Conservation (phyloP, 2,888 invertebrate species). For the Morpho achilles region DNA sequence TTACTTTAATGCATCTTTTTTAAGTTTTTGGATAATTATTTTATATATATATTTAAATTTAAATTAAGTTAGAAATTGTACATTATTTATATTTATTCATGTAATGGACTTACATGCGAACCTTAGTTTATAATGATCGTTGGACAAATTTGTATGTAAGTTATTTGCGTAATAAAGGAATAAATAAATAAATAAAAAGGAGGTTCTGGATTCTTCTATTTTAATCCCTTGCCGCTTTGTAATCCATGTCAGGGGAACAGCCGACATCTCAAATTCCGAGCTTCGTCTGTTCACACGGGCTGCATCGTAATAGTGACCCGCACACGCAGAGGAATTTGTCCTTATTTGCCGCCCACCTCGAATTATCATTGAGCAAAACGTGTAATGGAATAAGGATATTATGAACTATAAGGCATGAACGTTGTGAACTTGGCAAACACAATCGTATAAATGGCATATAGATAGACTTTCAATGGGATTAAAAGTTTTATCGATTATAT, state of each 20-base stretch:
- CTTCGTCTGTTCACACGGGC: slow-evolving; percentile 48
- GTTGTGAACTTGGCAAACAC: neutral
- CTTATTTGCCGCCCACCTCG: slow-evolving; percentile 33
- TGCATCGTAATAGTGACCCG: slow-evolving; percentile 59
- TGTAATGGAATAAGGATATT: slow-evolving; percentile 9
- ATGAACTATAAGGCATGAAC: neutral
- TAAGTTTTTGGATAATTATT: too few species aligned
- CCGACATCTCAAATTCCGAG: slow-evolving; percentile 56
- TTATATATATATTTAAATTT: too few species aligned
- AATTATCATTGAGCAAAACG: slow-evolving; percentile 10
- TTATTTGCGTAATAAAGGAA: too few species aligned
- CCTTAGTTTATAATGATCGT: too few species aligned
- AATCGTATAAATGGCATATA: neutral
- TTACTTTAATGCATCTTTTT: too few species aligned
- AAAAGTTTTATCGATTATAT: too few species aligned
- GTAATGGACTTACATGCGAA: too few species aligned
- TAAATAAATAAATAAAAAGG: too few species aligned
- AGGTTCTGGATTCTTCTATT: neutral
- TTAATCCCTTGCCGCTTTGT: slow-evolving; percentile 12
- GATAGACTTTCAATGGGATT: too few species aligned
- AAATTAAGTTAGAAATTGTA: too few species aligned
- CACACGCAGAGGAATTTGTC: slow-evolving; percentile 51
- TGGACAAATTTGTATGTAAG: too few species aligned
- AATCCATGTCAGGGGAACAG: slow-evolving; percentile 45
- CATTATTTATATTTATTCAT: too few species aligned